Evolutionary conservation across 2,888 invertebrate species (phyloP), one percentile per base, ranked within the genome.

Genomic region (Horisme vitalbata): DNA sequence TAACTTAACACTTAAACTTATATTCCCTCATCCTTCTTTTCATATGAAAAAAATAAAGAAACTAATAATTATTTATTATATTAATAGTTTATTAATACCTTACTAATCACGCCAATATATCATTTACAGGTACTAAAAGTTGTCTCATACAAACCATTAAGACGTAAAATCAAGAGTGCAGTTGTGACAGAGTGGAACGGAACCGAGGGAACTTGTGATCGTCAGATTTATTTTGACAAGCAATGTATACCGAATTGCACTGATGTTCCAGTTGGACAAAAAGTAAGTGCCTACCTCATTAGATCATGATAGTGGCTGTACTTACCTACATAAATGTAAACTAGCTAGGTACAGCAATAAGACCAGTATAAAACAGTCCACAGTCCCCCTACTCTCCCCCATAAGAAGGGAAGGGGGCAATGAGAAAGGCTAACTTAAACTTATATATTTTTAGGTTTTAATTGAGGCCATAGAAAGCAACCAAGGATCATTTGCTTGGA

Each of bases 391-490:
- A n/a, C n/a, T n/a, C n/a, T n/a, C n/a, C n/a, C n/a, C n/a, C n/a
- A n/a, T n/a, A n/a, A n/a, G n/a, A n/a, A n/a, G n/a, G n/a, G n/a
- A n/a, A n/a, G n/a, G n/a, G n/a, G n/a, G n/a, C n/a, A n/a, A n/a
- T n/a, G n/a, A n/a, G n/a, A 5, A 18, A 18, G 7, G 2, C 13
- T 26, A 26, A 5, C 21, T 15, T n/a, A 31, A 21, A 18, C 23
- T 1, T 2, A 28, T 15, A 41, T 41, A 59, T n/a, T 71, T 73
- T 37, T 68, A 90, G 90, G 84, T 94, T 2, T 69, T 90, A 41
- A 91, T 91, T 3, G 93, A 95, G 69, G 90, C 93, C 1, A 94
- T 95, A 60, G 95, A 95, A 79, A 95, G 95, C 71, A 91, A 92
- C 58, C 93, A 94, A 82, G 90, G 87, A 9, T 59, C 65, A 7